phyloP scores from a whole-genome alignment of 1,140 invertebrate genomes.

The Olivierus martensii region DNA sequence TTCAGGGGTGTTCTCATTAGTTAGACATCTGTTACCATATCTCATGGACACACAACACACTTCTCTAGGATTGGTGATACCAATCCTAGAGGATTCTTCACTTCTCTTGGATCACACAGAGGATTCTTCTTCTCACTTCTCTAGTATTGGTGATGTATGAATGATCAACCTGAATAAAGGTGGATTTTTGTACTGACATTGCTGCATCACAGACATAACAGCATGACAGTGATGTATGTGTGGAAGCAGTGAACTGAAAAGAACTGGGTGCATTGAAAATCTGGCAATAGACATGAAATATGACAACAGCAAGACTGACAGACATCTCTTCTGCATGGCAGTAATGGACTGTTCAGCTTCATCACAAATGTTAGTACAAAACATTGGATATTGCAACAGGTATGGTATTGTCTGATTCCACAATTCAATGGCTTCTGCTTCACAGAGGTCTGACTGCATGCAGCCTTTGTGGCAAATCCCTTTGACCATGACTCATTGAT shows the following conservation, averaged over 20 bases:
- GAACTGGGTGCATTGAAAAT: constrained; percentile 1
- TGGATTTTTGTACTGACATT: no score
- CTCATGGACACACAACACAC: no score
- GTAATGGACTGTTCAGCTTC: background rate
- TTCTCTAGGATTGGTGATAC: no score
- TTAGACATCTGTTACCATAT: no score
- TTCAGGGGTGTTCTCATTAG: no score
- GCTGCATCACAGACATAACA: no score
- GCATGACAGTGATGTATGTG: no score
- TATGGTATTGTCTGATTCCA: background rate
- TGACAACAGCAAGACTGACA: background rate
- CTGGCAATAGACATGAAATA: background rate
- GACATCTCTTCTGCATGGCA: background rate
- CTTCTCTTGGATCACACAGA: no score
- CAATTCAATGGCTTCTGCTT: background rate
- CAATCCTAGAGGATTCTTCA: no score
- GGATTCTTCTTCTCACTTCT: no score
- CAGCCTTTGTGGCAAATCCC: background rate
- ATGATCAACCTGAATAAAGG: no score
- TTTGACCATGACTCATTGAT: background rate
- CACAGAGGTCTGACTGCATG: background rate
- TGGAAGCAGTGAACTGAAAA: background rate
- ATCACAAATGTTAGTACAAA: background rate
- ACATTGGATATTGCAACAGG: background rate
- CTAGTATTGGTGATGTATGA: no score